phyloP scores from a whole-genome alignment of 1,140 invertebrate species.

The Drosophila saltans region DNA sequence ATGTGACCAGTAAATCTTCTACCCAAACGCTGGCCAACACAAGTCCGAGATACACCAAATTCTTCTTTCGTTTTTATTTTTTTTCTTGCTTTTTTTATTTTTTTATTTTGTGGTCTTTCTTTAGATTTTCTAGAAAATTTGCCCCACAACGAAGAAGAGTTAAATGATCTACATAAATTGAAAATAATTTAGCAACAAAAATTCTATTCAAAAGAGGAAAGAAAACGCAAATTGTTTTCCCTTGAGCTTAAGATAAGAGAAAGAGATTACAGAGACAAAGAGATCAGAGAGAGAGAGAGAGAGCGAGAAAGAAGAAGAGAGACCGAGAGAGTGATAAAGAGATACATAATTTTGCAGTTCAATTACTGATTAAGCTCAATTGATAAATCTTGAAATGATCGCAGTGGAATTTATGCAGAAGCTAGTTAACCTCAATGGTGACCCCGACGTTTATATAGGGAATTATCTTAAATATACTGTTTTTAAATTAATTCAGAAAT shows the following conservation, averaged over 20 bases:
- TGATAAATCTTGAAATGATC: not conserved
- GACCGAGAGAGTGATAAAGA: not conserved
- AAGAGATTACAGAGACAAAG: constrained; percentile 6
- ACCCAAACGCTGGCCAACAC: not conserved
- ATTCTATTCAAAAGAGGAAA: not conserved
- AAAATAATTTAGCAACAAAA: constrained; percentile 3
- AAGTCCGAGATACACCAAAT: constrained; percentile 11
- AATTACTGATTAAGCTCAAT: constrained; percentile 1
- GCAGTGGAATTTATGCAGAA: too few species aligned
- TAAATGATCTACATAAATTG: constrained; percentile 8
- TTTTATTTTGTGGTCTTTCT: not conserved
- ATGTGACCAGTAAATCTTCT: constrained; percentile 67
- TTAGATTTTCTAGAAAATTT: not conserved
- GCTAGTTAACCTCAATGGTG: not conserved
- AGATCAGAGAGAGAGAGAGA: not conserved
- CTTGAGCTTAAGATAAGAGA: not conserved
- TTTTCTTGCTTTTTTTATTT: too few species aligned
- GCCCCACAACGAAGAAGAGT: not conserved
- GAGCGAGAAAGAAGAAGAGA: not conserved
- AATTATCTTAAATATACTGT: too few species aligned
- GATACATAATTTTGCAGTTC: not conserved
- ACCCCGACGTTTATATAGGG: not conserved
- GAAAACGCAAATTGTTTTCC: constrained; percentile 3
- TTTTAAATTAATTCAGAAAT: too few species aligned
- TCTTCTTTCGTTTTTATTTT: not conserved